A percentile compares a stretch with the other conserved stretches of the same genome.
Conservation (phyloP, 2,113 vertebrate genomes). For the Serinus canaria region DNA sequence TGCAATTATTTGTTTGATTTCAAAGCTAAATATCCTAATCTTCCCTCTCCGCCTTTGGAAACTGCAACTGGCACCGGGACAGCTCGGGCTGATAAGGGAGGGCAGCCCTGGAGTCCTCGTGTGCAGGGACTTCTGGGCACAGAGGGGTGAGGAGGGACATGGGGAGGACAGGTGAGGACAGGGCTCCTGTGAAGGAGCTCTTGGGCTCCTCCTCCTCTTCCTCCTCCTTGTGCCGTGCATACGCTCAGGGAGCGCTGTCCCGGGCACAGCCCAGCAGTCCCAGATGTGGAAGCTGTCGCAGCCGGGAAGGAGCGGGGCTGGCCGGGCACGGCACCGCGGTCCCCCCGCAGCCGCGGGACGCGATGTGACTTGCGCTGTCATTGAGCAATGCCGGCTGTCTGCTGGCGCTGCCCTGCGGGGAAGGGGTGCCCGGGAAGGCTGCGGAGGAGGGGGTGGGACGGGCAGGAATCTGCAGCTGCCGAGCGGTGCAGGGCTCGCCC, state of each 20-base stretch:
- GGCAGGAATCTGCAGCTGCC: conserved; percentile 53
- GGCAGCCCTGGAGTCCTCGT: not conserved
- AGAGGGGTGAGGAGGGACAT: not conserved
- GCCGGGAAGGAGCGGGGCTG: accelerated
- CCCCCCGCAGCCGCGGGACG: not conserved
- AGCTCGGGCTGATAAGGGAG: not conserved
- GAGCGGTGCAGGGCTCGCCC: not conserved
- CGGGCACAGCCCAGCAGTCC: not conserved
- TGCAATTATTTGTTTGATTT: conserved; percentile 59
- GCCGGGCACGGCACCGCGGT: no score
- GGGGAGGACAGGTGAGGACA: not conserved
- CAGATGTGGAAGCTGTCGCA: not conserved
- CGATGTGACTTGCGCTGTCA: not conserved
- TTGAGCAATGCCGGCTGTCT: conserved; percentile 14
- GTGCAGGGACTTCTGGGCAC: not conserved
- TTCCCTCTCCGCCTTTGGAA: not conserved
- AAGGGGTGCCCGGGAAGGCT: conserved; percentile 12
- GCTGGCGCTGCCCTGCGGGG: conserved; percentile 29
- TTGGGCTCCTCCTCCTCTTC: not conserved
- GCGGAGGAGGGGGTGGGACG: not conserved
- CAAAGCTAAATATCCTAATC: conserved; percentile 31
- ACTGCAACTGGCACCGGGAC: not conserved
- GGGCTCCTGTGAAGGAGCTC: not conserved
- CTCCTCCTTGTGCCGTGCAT: not conserved
- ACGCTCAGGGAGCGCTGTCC: accelerated